Evolutionary conservation across 2,113 vertebrate genomes (phyloP), one percentile per base, ranked within the genome.

Genomic region (Cyrtonyx montezumae): DNA sequence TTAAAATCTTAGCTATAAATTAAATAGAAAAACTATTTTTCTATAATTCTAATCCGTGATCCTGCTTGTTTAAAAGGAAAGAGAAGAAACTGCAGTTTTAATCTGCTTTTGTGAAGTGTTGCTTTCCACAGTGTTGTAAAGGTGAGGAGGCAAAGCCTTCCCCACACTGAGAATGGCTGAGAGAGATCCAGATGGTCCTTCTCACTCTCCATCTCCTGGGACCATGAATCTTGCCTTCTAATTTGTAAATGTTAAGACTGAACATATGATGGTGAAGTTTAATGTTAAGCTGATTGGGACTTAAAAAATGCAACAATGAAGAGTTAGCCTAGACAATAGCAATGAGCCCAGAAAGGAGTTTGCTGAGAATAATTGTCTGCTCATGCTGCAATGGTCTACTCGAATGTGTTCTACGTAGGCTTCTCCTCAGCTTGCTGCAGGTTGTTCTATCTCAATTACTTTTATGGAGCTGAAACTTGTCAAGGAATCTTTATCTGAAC

Each of bases 1-100:
- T 83, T 86, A 53, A 81, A 91, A 81, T 84, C 36, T 82, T 69
- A 34, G 48, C n/a, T 79, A 66, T 42, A 80, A 90, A 88, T 78
- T 79, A 95, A 90, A 67, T 30, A 96, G 16, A 6, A 80, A 79
- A 61, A 21, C 16, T 66, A n/a, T 65, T 91, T 3, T 77, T 90
- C 75, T n/a, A 43, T 61, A 53, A 34, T 69, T 36, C 8, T 81
- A 7, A 65, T 88, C 23, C 28, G 28, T 48, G 83, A 40, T 0
- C 0, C 34, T 26, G 5, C 49, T 11, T 71, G 12, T 93, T 91
- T 87, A 61, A 66, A 87, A 56, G 14, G 14, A 56, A 71, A 79
- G 14, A 36, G 68, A 67, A 37, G 26, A 42, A 79, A 4, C 37
- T 84, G 30, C 78, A 62, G 25, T 40, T n/a, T 88, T 79, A 62